Evolutionary conservation across 2,113 vertebrate genomes (phyloP), one percentile per base, ranked within the genome.

Genomic region (Scophthalmus maximus): DNA sequence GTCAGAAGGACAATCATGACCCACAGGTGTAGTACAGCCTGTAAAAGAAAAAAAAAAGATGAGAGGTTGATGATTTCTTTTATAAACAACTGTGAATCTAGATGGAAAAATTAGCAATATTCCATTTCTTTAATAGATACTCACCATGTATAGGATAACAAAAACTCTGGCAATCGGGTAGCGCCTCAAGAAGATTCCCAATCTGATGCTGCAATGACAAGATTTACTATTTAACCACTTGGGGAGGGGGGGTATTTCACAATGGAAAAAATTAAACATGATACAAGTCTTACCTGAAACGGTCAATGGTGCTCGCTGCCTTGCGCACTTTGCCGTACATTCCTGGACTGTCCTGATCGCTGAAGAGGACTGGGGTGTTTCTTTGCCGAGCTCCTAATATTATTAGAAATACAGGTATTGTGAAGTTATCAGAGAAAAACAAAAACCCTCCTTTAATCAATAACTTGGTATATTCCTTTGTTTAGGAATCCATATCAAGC

Each of bases 1-100:
- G 98, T 99, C 82, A 99, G 91, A 3, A 99, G 94, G 29, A 99
- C 98, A 58, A 99, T 92, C 98, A 99, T 98, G 76, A 99, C 98
- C 98, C 98, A 99, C 53, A 99, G 92, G 72, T 99, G 98, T 72
- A 99, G 95, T 18, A 97, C 78, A 0, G 93, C 97, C 98, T 99
- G 72, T 5, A 81, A 82, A 60, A 62, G 72, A 76, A 79, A 78
- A 53, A 62, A 73, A 76, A 79, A 78, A 53, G 34, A 67, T 14
- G 1, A 57, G 20, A 22, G 4, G 14, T 18, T 38, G 23, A 42
- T 10, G 0, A 56, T 22, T 15, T 23, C 3, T 40, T 51, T 44
- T 26, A 64, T 64, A n/a, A 47, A 65, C 1, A 1, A 27, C 3
- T 22, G 4, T 46, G 49, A 6, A 42, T 22, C 0, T 17, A 49